Evolutionary conservation across 1,140 invertebrate species (phyloP).

Genomic region (Muscidifurax raptorellus): DNA sequence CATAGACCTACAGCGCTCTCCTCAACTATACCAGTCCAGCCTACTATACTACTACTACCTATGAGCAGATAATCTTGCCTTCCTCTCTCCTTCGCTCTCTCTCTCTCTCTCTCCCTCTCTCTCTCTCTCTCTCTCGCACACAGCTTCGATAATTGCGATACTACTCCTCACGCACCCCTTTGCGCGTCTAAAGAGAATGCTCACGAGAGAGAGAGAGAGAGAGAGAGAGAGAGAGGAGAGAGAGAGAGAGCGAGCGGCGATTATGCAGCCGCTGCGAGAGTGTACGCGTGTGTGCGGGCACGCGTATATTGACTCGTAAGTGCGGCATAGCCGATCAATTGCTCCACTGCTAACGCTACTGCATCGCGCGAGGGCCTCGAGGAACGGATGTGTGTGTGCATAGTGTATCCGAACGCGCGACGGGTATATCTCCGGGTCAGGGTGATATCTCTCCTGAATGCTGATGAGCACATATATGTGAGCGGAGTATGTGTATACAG

Average conservation of each 20-base stretch:
- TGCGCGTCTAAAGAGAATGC: not conserved
- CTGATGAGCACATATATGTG: not conserved
- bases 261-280: not conserved
- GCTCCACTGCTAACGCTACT: not conserved
- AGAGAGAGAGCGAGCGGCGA: not conserved
- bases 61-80: conserved; percentile 20
- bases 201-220: too few relatives aligned
- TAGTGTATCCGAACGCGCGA: not conserved
- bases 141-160: conserved; percentile 21
- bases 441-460: not conserved
- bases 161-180: not conserved
- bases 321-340: conserved; percentile 22
- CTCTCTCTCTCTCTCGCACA: not conserved
- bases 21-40: too few relatives aligned
- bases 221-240: too few relatives aligned
- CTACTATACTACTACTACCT: not conserved
- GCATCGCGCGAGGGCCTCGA: not conserved
- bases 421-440: not conserved
- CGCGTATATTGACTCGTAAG: conserved; percentile 22
- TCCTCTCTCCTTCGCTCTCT: not conserved
- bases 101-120: not conserved
- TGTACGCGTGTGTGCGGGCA: not conserved
- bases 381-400: not conserved
- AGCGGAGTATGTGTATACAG: not conserved
- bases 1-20: not conserved